A percentile compares a stretch with the other conserved stretches of the same genome.
Evolutionary conservation across 2,888 invertebrate genomes (phyloP).

Genomic region (Tetranychus piercei): DNA sequence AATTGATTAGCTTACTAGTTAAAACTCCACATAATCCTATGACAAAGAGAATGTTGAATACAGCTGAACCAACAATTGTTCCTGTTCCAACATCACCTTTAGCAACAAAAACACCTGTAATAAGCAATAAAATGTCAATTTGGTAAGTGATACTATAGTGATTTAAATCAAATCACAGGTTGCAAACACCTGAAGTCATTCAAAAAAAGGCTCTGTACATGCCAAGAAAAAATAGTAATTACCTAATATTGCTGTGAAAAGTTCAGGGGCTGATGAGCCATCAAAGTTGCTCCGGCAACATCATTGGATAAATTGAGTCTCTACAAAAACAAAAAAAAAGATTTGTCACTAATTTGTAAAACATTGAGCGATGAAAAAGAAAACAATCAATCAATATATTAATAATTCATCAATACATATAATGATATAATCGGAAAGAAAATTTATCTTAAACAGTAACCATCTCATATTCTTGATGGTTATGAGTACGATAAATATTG

Average conservation of each 20-base stretch:
- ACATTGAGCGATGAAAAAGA: no score
- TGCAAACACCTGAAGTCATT: neutral
- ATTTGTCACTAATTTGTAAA: neutral
- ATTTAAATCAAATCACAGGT: neutral
- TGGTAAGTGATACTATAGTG: no score
- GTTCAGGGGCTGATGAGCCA: slow-evolving; percentile 29
- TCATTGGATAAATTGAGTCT: slow-evolving; percentile 28
- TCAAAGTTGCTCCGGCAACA: slow-evolving; percentile 29
- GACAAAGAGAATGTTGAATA: slow-evolving; percentile 29
- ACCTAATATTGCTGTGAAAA: slow-evolving; percentile 28
- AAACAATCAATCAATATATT: no score
- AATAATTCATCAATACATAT: no score
- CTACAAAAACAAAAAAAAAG: slow-evolving; percentile 20
- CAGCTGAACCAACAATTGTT: slow-evolving; percentile 30
- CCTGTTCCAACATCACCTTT: slow-evolving; percentile 30
- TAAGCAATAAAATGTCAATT: neutral
- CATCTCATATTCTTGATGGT: no score
- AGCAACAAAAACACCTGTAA: slow-evolving; percentile 27
- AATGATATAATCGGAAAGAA: no score
- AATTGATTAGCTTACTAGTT: slow-evolving; percentile 23
- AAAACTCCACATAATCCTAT: slow-evolving; percentile 30
- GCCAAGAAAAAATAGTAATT: no score
- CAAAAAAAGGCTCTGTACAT: slow-evolving; percentile 16
- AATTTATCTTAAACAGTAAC: no score
- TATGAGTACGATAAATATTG: no score